These are phyloP conservation scores for Rhamphomyia laevipes DNA, from an alignment of 2,888 invertebrate species.

Conservation along the genomic window DNA sequence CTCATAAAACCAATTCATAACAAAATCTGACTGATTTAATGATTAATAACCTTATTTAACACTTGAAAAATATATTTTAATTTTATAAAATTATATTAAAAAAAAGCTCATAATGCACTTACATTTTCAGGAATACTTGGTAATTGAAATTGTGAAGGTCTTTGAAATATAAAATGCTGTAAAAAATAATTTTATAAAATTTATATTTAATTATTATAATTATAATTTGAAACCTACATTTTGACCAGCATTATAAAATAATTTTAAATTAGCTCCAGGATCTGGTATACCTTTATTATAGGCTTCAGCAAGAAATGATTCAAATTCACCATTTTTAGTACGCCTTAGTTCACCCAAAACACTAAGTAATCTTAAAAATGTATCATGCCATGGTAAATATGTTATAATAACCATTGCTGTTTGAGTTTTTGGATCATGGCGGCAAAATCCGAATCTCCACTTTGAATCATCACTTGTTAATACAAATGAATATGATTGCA, in stretches of 20 bases:
- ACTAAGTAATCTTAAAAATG: slow-evolving; percentile 51
- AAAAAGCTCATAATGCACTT: slow-evolving; percentile 39
- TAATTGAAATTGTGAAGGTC: slow-evolving; percentile 68
- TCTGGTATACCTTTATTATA: slow-evolving; percentile 57
- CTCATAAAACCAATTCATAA: too few relatives aligned
- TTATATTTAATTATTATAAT: slow-evolving; percentile 28
- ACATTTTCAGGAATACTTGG: slow-evolving; percentile 96
- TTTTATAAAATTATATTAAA: too few relatives aligned
- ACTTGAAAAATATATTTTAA: too few relatives aligned
- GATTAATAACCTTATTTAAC: too few relatives aligned
- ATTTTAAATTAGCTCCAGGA: slow-evolving; percentile 50
- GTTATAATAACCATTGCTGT: slow-evolving; percentile 77
- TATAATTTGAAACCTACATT: slow-evolving; percentile 37
- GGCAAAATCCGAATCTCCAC: slow-evolving; percentile 95
- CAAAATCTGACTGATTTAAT: too few relatives aligned
- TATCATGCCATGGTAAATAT: slow-evolving; percentile 92
- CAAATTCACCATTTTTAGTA: slow-evolving; percentile 27
- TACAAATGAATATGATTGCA: slow-evolving; percentile 95
- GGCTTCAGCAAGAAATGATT: slow-evolving; percentile 50
- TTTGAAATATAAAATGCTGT: slow-evolving; percentile 66
- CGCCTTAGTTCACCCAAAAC: slow-evolving; percentile 32
- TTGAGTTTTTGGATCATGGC: slow-evolving; percentile 82
- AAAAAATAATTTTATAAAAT: slow-evolving; percentile 28
- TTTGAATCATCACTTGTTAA: slow-evolving; percentile 89
- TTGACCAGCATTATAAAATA: slow-evolving; percentile 47